These are phyloP conservation scores for Cataglyphis cursor DNA, from an alignment of 2,888 invertebrate genomes.

Conservation along the genomic window DNA sequence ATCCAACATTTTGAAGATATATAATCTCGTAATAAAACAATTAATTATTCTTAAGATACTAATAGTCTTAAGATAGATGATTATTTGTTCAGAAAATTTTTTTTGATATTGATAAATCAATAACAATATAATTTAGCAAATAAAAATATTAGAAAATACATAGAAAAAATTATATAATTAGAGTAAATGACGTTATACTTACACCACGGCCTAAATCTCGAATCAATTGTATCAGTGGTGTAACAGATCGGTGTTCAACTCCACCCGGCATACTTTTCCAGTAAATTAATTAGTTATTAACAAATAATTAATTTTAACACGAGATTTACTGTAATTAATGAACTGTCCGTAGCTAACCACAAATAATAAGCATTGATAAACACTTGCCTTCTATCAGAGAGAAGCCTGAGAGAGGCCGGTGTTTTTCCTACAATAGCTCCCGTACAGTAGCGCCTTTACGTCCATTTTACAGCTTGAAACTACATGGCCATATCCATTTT, in stretches of 20 bases:
- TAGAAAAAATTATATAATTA: constrained; percentile 17
- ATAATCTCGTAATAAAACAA: neutral
- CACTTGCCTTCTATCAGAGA: neutral
- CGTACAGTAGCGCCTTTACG: too few relatives aligned
- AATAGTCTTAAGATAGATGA: neutral
- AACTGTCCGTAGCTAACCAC: neutral
- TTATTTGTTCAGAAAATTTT: neutral
- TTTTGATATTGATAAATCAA: neutral
- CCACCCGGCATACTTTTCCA: constrained; percentile 57
- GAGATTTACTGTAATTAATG: neutral
- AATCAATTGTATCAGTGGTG: constrained; percentile 61
- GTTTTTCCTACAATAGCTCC: too few relatives aligned
- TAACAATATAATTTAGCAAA: constrained; percentile 44
- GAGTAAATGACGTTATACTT: constrained; percentile 61
- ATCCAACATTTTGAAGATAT: neutral
- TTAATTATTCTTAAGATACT: neutral
- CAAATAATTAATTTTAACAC: neutral
- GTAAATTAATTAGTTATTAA: neutral
- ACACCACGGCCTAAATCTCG: constrained; percentile 72
- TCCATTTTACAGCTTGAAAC: too few relatives aligned
- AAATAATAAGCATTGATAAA: neutral
- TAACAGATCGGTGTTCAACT: constrained; percentile 63
- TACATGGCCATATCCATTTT: too few relatives aligned
- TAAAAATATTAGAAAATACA: constrained; percentile 7
- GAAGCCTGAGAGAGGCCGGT: too few relatives aligned